A percentile compares a stretch with the other conserved stretches of the same genome.
Evolutionary conservation across 2,113 vertebrate species (phyloP).

Genomic region (Passerina amoena): DNA sequence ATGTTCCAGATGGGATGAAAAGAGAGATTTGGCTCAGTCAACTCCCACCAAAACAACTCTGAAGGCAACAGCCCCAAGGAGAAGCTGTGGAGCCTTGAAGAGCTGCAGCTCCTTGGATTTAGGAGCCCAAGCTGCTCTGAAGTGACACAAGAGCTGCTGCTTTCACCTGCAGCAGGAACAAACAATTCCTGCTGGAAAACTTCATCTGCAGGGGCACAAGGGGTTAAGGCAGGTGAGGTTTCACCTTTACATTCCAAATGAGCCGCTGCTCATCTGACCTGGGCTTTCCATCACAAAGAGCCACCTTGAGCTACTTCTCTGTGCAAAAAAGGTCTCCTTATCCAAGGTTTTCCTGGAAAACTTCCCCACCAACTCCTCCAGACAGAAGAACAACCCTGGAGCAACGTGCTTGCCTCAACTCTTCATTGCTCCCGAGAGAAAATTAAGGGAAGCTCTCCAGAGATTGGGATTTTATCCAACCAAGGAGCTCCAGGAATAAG

Average conservation of each 20-base stretch:
- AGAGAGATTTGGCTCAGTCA: accelerated
- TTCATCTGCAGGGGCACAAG: background rate
- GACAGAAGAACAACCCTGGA: background rate
- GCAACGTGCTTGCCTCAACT: accelerated
- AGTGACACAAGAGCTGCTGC: accelerated
- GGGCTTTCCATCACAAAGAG: accelerated
- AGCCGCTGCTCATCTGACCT: background rate
- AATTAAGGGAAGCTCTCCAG: accelerated
- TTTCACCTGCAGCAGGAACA: background rate
- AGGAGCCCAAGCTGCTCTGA: background rate
- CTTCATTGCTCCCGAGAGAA: accelerated
- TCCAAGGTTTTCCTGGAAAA: background rate
- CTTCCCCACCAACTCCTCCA: accelerated
- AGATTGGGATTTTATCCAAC: accelerated
- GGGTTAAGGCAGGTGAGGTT: background rate
- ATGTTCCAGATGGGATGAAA: accelerated
- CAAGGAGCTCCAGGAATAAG: background rate
- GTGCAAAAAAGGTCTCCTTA: accelerated
- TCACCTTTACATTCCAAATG: background rate
- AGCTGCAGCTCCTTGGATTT: background rate
- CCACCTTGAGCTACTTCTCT: accelerated
- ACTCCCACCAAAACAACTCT: background rate
- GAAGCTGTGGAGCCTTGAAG: background rate
- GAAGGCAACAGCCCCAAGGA: background rate
- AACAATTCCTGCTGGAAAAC: background rate